A percentile compares a stretch with the other conserved stretches of the same genome.
phyloP scores from a whole-genome alignment of 23 tunicate genomes.

The Oikopleura vanhoeffeni region DNA sequence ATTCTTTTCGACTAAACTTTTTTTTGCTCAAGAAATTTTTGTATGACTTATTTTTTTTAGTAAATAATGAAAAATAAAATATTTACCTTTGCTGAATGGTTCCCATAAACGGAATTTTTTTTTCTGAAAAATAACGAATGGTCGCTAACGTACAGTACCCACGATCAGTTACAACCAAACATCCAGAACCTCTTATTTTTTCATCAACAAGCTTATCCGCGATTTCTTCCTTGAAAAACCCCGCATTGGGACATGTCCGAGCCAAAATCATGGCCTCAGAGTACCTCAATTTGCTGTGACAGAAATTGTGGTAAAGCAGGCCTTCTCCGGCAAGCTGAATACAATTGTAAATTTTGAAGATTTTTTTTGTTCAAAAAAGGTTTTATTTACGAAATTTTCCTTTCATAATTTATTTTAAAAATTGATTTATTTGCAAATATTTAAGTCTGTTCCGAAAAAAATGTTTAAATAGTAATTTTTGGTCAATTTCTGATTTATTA shows the following conservation, averaged over 20 bases:
- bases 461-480: no score
- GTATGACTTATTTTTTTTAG: no score
- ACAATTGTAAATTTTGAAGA: no score
- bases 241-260: background rate
- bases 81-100: background rate
- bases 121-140: background rate
- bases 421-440: no score
- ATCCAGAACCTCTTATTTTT: background rate
- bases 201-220: background rate
- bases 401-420: no score
- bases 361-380: no score
- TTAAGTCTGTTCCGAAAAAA: no score
- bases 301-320: background rate
- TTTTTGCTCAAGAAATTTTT: no score
- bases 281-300: background rate
- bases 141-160: background rate
- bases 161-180: background rate
- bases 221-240: background rate
- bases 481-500: no score
- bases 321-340: background rate
- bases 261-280: background rate
- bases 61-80: no score
- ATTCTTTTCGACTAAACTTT: no score
- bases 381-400: no score
- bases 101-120: background rate